phyloP scores from a whole-genome alignment of 1,140 invertebrate species.

The Nymphalis io region DNA sequence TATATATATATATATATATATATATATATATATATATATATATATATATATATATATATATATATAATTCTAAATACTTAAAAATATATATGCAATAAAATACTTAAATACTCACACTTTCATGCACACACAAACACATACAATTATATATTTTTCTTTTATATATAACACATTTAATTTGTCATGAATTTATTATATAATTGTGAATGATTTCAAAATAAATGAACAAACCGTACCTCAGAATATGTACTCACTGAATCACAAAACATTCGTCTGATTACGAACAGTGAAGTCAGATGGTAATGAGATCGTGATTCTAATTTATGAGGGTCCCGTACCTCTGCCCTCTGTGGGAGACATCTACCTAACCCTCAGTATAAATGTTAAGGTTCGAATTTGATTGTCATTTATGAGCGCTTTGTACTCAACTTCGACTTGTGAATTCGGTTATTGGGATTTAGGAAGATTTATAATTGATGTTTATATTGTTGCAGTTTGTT shows the following conservation, averaged over 20 bases:
- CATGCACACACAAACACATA: too few relatives aligned
- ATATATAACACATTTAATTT: too few relatives aligned
- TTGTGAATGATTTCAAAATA: too few relatives aligned
- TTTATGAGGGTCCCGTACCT: conserved; percentile 47
- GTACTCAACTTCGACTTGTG: neutral
- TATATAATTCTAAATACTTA: too few relatives aligned
- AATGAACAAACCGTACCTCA: neutral
- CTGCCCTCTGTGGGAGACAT: conserved; percentile 41
- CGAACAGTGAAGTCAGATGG: conserved; percentile 39
- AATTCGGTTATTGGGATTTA: neutral
- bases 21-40: too few relatives aligned
- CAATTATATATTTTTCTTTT: too few relatives aligned
- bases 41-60: too few relatives aligned
- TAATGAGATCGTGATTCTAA: conserved; percentile 59
- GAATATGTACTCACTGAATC: conserved; percentile 7
- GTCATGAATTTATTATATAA: too few relatives aligned
- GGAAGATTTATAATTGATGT: conserved; percentile 1
- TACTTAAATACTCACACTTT: too few relatives aligned
- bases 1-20: too few relatives aligned
- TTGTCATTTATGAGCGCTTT: neutral
- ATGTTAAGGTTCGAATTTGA: conserved; percentile 17
- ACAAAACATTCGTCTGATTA: conserved; percentile 47
- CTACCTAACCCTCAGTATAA: conserved; percentile 20
- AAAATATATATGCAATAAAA: too few relatives aligned
- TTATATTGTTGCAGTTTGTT: neutral